A percentile compares a stretch with the other conserved stretches of the same genome.
Conservation (phyloP, 2,113 vertebrate genomes). For the Andinoacara biseriatus region DNA sequence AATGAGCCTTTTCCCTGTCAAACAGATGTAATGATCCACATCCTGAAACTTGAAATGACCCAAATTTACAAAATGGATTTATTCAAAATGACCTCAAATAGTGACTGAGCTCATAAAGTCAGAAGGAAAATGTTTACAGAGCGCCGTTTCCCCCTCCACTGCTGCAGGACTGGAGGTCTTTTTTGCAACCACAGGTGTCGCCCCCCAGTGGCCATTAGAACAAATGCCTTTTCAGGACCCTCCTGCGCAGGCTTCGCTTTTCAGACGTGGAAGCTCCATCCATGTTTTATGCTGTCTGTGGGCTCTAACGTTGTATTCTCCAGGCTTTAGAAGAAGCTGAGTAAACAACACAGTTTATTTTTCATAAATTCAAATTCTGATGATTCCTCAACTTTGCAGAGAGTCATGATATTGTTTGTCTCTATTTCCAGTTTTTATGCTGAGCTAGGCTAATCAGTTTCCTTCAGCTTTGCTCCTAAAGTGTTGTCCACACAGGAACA, state of each 20-base stretch:
- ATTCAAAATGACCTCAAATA: neutral
- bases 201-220: too few species aligned
- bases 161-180: too few species aligned
- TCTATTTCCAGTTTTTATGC: neutral
- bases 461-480: neutral
- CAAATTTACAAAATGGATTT: neutral
- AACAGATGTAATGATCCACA: neutral
- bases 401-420: neutral
- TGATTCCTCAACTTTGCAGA: too few species aligned
- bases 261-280: neutral
- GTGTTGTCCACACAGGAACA: neutral
- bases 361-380: too few species aligned
- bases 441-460: neutral
- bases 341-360: too few species aligned
- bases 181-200: neutral
- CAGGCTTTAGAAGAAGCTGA: too few species aligned
- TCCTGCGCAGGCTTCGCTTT: neutral
- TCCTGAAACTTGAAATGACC: neutral
- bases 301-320: neutral
- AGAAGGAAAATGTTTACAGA: neutral
- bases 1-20: neutral
- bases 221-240: fast-evolving
- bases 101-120: fast-evolving
- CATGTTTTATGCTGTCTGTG: neutral
- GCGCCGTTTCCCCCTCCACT: too few species aligned